These are phyloP conservation scores for Adelphocoris suturalis DNA, from an alignment of 2,888 invertebrate species.

Conservation along the genomic window DNA sequence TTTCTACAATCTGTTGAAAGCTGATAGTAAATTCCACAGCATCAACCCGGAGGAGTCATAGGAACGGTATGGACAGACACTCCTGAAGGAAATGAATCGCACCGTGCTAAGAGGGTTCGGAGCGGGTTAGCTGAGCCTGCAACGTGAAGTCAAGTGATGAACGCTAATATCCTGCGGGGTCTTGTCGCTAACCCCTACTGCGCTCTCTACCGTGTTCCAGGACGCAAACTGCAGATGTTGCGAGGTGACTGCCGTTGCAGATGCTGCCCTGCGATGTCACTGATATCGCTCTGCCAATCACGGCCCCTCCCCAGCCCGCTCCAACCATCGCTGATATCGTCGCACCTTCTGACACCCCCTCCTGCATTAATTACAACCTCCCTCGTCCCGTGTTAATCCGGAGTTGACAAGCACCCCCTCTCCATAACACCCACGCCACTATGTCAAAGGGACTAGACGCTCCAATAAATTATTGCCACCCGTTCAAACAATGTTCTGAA, in stretches of 20 bases:
- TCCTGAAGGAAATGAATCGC: not conserved
- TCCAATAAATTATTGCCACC: no score
- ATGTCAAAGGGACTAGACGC: no score
- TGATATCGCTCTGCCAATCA: conserved; percentile 36
- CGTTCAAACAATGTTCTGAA: no score
- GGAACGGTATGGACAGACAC: no score
- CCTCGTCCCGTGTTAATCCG: conserved; percentile 21
- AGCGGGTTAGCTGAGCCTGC: not conserved
- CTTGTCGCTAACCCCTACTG: conserved; percentile 17
- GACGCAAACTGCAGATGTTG: conserved; percentile 24
- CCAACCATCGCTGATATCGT: not conserved
- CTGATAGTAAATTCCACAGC: no score
- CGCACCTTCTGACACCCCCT: conserved; percentile 42
- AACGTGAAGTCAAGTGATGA: conserved; percentile 30
- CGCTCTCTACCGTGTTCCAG: not conserved
- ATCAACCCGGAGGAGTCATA: no score
- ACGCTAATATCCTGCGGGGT: conserved; percentile 38
- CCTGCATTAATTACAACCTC: conserved; percentile 42
- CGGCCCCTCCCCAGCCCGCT: not conserved
- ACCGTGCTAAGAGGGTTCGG: not conserved
- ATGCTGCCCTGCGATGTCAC: conserved; percentile 27
- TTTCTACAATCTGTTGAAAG: no score
- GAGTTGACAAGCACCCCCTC: not conserved
- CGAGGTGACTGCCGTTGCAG: conserved; percentile 32
- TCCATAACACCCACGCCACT: not conserved